A percentile compares a stretch with the other conserved stretches of the same genome.
phyloP scores from a whole-genome alignment of 2,113 vertebrate genomes.

The Oreotragus oreotragus region DNA sequence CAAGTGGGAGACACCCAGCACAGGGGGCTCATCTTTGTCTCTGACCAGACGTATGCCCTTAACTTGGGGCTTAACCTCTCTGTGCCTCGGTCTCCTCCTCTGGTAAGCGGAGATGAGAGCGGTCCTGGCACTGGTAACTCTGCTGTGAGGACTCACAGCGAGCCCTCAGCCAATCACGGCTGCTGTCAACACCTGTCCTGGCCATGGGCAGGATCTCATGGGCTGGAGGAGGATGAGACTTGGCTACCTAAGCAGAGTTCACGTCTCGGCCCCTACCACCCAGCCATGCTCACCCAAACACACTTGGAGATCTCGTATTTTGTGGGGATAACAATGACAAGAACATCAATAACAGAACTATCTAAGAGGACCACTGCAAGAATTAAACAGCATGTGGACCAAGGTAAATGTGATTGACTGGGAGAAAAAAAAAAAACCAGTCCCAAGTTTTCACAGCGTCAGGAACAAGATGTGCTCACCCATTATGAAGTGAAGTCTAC shows the following conservation, averaged over 20 bases:
- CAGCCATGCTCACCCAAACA: neutral
- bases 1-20: fast-evolving
- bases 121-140: fast-evolving
- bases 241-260: neutral
- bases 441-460: neutral
- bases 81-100: neutral
- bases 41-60: neutral
- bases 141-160: fast-evolving
- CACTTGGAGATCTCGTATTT: neutral
- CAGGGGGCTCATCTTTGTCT: neutral
- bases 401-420: neutral
- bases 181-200: neutral
- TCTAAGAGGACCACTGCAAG: neutral
- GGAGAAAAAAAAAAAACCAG: fast-evolving
- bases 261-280: fast-evolving
- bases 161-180: fast-evolving
- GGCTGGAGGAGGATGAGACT: neutral
- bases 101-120: fast-evolving
- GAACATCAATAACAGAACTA: fast-evolving
- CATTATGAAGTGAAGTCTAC: neutral
- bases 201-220: fast-evolving
- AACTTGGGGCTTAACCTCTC: neutral
- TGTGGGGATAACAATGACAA: fast-evolving
- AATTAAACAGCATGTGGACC: neutral
- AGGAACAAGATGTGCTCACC: neutral